These are phyloP conservation scores for Hirtodrosophila trivittata DNA, from an alignment of 2,888 invertebrate genomes.

Conservation along the genomic window DNA sequence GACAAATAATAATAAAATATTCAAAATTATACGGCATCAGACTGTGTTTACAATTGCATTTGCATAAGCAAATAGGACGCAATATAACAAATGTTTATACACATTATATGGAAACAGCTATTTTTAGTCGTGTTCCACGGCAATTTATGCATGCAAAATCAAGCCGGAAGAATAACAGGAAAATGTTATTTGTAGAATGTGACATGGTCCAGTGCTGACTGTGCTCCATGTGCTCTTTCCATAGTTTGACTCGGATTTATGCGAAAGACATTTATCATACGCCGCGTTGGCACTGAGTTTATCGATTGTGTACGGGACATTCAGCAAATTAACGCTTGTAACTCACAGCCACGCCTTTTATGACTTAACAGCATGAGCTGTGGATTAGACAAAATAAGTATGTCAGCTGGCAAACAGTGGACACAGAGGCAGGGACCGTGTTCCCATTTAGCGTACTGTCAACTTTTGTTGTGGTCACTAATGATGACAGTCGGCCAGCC, in stretches of 20 bases:
- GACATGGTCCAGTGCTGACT: conserved; percentile 22
- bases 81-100: conserved; percentile 46
- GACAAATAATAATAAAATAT: too few relatives aligned
- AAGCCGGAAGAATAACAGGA: conserved; percentile 45
- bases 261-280: conserved; percentile 55
- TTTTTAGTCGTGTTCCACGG: conserved; percentile 16
- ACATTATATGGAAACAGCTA: conserved; percentile 18
- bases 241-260: conserved; percentile 39
- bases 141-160: conserved; percentile 33
- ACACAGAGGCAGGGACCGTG: conserved; percentile 31
- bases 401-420: conserved; percentile 27
- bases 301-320: conserved; percentile 48
- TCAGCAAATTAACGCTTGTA: conserved; percentile 60
- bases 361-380: conserved; percentile 64
- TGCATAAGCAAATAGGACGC: conserved; percentile 60
- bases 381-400: conserved; percentile 40
- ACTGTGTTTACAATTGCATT: conserved; percentile 39
- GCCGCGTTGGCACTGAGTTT: conserved; percentile 40
- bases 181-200: conserved; percentile 50
- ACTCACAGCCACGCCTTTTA: conserved; percentile 60
- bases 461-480: conserved; percentile 78
- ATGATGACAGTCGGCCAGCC: conserved; percentile 74
- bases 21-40: conserved; percentile 24
- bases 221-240: not conserved
- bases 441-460: conserved; percentile 72